Evolutionary conservation across 2,888 invertebrate species (phyloP), one percentile per base, ranked within the genome.

Genomic region (Eupithecia subfuscata): DNA sequence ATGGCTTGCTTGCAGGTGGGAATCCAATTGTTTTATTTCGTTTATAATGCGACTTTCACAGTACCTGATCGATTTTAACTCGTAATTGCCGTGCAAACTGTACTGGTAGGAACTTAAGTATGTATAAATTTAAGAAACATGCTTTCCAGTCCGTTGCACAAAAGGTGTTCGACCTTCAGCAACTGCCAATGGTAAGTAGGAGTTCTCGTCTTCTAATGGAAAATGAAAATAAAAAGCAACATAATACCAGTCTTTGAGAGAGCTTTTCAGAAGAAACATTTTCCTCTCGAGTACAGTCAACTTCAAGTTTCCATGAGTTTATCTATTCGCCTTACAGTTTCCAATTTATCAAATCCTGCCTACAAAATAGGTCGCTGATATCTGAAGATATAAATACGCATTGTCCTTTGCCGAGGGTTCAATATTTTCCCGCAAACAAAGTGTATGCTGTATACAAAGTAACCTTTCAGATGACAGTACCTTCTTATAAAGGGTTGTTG

Each of bases 211-310:
- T 40, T 37, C 65, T 71, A 75, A 73, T 77, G 70, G 77, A 75
- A 73, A 77, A 73, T 75, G 30, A 71, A 75, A 77, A 75, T 71
- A 69, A 67, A 74, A 70, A 30, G 4, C 34, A n/a, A 25, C 43
- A 22, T 40, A 73, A 34, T 12, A 8, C 43, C 25, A 63, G 72
- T 45, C 40, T 52, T 14, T 37, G 18, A 72, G 71, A 65, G 34
- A 76, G 79, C 74, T 18, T 64, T 37, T 52, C 52, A 52, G 65
- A n/a, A 37, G 37, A n/a, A 37, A n/a, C 9, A 37, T 65, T 67
- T 67, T 67, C 22, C 34, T 40, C 9, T n/a, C 12, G 40, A n/a
- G 65, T 67, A 71, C 71, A 76, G 73, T 71, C 48, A 2, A 11
- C 56, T 67, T 68, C 18, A 75, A 1, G 25, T 60, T 60, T 60